Base-by-base conservation (phyloP, 2,888 invertebrate genomes). In the Aelia acuminata region DNA sequence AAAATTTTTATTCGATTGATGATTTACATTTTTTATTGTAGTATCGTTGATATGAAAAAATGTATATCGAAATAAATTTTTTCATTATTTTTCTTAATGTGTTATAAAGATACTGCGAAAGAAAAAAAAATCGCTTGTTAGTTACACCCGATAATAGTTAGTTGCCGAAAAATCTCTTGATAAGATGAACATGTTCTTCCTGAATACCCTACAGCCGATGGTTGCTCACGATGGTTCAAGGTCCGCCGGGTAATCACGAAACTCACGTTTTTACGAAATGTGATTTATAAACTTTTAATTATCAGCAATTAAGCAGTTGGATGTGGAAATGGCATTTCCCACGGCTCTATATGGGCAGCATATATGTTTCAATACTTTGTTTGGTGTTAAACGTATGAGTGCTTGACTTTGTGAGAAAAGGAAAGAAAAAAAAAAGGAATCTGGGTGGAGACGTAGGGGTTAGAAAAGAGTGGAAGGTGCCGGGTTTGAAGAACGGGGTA, bases 241-340 rank as follows among this genome's bases (percentile, higher is more conserved):
- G 80, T 47, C 80, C 7, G 43, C 22, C 80, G n/a, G 80, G 43
- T 47, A 80, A 43, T 80, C 80, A 80, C 80, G 80, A 80, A 80
- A 43, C 80, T 39, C 43, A 80, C 39, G 80, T 80, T 80, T 43
- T 47, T 47, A 80, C 43, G 47, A 43, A 80, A 5, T 80, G 80
- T 80, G 80, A 80, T 80, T 80, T 43, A 80, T 47, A 47, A 80
- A 47, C 80, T 80, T 80, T 43, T 80, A 80, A 80, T 80, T 39
- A 43, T n/a, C 13, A 22, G 22, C 43, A 39, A 47, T 80, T 43
- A 80, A 15, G 80, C 31, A 11, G 22, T 11, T 80, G 3, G 7
- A 35, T 75, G 2, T 7, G 15, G 15, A 3, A 3, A 39, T 3
- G 26, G 43, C 0, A 3, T 80, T 80, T 80, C 80, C 80, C 43